Percentiles rank a stretch among this genome's conserved stretches.
phyloP scores from a whole-genome alignment of 1,140 invertebrate species.

The Dreissena rostriformis region DNA sequence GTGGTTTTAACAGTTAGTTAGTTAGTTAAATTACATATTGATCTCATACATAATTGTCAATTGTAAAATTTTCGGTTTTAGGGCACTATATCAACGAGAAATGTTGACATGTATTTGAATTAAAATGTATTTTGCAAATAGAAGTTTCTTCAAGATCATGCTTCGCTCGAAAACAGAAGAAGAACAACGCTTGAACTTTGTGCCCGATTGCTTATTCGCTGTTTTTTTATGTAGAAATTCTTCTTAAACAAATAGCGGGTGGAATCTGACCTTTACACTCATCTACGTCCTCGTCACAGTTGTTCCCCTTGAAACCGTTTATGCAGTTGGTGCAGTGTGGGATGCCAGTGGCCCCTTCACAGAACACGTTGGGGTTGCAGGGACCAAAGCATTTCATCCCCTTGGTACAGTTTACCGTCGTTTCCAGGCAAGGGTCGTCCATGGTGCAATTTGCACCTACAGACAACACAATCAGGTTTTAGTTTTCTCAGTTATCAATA shows the following conservation, averaged over 20 bases:
- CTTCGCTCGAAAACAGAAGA: too few species aligned
- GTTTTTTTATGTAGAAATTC: neutral
- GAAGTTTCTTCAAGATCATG: neutral
- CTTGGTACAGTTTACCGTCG: slow-evolving; percentile 3
- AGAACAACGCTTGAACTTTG: neutral
- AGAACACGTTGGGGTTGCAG: slow-evolving; percentile 25
- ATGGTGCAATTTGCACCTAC: slow-evolving; percentile 19
- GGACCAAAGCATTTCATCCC: slow-evolving; percentile 20
- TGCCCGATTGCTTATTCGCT: too few species aligned
- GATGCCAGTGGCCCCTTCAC: slow-evolving; percentile 26
- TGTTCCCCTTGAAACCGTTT: slow-evolving; percentile 12
- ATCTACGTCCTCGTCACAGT: slow-evolving; percentile 25
- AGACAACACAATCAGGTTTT: neutral
- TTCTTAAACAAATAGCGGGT: neutral
- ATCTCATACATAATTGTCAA: too few species aligned
- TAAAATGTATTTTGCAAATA: too few species aligned
- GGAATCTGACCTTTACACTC: slow-evolving; percentile 22
- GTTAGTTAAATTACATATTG: too few species aligned
- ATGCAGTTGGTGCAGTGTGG: slow-evolving; percentile 18
- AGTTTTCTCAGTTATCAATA: too few species aligned
- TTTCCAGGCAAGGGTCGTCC: slow-evolving; percentile 27
- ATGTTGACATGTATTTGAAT: neutral
- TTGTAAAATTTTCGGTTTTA: neutral
- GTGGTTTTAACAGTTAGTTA: too few species aligned
- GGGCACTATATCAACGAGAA: neutral